Conservation (phyloP, 2,113 vertebrate genomes). For the Himantopus leucocephalus region DNA sequence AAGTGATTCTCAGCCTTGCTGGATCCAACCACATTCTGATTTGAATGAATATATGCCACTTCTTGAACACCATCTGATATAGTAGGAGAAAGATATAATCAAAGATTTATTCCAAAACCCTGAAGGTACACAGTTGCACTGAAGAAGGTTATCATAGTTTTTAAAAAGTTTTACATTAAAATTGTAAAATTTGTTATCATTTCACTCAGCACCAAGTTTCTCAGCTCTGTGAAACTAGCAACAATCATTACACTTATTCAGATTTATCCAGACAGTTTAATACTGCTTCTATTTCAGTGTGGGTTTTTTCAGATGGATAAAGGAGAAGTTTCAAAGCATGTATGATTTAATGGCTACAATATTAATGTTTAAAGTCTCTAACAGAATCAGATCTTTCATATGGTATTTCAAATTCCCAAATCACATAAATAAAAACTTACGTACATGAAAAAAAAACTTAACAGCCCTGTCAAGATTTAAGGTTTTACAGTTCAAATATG, state of each 20-base stretch:
- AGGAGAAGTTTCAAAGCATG: background rate
- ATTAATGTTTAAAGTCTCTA: background rate
- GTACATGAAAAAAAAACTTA: background rate
- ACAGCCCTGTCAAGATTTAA: background rate
- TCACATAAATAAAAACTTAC: background rate
- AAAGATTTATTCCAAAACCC: background rate
- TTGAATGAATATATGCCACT: conserved; percentile 90
- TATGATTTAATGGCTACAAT: background rate
- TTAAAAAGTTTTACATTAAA: background rate
- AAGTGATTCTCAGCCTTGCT: conserved; percentile 92
- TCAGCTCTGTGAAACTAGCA: background rate
- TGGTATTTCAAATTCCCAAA: background rate
- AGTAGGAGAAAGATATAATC: background rate
- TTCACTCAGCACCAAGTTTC: background rate
- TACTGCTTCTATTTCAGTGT: background rate
- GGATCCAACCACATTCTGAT: conserved; percentile 91
- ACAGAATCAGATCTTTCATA: background rate
- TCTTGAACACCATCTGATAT: conserved; percentile 82
- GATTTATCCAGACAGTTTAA: background rate
- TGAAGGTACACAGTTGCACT: background rate
- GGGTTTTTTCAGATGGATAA: background rate
- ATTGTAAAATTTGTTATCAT: background rate
- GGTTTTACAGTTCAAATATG: background rate
- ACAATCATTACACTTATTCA: background rate
- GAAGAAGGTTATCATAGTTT: background rate